Conservation (phyloP, 2,113 vertebrate genomes). For the Hypanus sabinus region DNA sequence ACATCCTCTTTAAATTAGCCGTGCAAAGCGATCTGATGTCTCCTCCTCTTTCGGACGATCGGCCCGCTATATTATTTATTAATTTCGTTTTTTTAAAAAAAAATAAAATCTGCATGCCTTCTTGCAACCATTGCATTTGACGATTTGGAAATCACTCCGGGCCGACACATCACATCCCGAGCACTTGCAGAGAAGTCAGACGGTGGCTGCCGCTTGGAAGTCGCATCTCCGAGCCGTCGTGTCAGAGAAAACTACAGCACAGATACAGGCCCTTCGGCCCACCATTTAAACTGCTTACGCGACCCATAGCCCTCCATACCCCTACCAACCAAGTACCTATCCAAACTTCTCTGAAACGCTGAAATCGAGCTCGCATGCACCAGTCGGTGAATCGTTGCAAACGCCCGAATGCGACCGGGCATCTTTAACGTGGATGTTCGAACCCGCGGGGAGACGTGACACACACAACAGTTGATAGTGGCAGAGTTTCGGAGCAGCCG, state of each 20-base stretch:
- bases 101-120: too few species aligned
- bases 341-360: too few species aligned
- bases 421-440: neutral
- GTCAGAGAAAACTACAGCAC: too few species aligned
- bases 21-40: neutral
- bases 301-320: too few species aligned
- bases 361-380: too few species aligned
- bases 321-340: too few species aligned
- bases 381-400: neutral
- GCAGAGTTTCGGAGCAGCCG: neutral
- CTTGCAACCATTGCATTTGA: neutral
- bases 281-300: too few species aligned
- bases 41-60: neutral
- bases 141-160: too few species aligned
- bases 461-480: neutral
- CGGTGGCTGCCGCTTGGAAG: neutral
- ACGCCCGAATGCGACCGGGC: too few species aligned
- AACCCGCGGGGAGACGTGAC: neutral
- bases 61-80: neutral
- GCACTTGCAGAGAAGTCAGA: neutral
- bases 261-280: too few species aligned
- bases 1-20: neutral
- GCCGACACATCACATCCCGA: neutral
- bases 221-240: neutral
- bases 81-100: neutral